A percentile compares a stretch with the other conserved stretches of the same genome.
Evolutionary conservation across 2,797 vertebrate species (phyloP).

Genomic region (Eutrigla gurnardus): DNA sequence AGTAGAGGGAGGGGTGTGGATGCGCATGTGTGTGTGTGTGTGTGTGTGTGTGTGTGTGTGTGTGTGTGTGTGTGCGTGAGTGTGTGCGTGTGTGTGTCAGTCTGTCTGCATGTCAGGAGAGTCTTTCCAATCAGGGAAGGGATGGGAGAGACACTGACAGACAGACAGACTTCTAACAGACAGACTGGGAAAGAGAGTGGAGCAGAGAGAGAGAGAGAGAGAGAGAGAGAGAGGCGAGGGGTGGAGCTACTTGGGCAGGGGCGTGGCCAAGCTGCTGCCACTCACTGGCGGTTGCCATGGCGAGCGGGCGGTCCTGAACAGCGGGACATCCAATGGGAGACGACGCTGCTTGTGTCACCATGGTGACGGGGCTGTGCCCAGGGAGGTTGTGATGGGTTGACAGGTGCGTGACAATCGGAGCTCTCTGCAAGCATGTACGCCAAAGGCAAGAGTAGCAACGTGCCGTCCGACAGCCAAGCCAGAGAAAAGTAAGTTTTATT

Average conservation of each 20-base stretch:
- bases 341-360: constrained; percentile 92
- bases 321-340: constrained; percentile 89
- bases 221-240: constrained; percentile 28
- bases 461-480: constrained; percentile 97
- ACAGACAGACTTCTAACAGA: constrained; percentile 50
- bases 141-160: constrained; percentile 53
- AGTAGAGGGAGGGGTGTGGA: constrained; percentile 71
- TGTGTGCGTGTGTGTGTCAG: constrained; percentile 35
- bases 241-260: constrained; percentile 53
- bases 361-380: constrained; percentile 97
- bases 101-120: constrained; percentile 56
- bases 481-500: constrained; percentile 96
- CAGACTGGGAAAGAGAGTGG: constrained; percentile 35
- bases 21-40: constrained; percentile 57
- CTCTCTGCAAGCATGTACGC: constrained; percentile 98
- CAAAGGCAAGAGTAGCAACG: constrained; percentile 98
- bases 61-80: constrained; percentile 36
- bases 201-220: constrained; percentile 26
- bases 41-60: constrained; percentile 36
- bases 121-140: constrained; percentile 64
- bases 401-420: constrained; percentile 97
- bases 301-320: constrained; percentile 81
- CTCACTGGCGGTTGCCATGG: constrained; percentile 79
- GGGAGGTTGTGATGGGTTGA: constrained; percentile 98
- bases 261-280: constrained; percentile 75